Conservation (phyloP, 2,113 vertebrate genomes). For the Elephas maximus region DNA sequence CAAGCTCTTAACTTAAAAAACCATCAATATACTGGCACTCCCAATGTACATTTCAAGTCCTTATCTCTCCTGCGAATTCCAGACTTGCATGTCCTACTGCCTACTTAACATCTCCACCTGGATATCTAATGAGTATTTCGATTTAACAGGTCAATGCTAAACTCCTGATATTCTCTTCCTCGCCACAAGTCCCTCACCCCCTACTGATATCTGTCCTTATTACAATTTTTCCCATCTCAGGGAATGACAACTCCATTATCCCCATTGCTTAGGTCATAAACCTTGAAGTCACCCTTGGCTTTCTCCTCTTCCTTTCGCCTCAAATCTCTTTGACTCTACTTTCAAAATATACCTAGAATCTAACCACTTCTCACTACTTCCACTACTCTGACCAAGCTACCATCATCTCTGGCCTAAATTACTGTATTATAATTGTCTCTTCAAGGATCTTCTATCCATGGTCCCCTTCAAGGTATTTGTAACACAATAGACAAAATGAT, state of each 20-base stretch:
- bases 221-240: neutral
- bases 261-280: constrained; percentile 31
- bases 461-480: neutral
- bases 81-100: neutral
- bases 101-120: neutral
- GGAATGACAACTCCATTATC: constrained; percentile 28
- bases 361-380: neutral
- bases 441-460: neutral
- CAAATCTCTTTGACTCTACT: neutral
- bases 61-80: constrained; percentile 2
- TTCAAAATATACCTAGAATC: neutral
- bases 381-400: neutral
- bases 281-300: constrained; percentile 11
- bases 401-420: neutral
- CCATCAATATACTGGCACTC: neutral
- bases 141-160: neutral
- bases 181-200: neutral
- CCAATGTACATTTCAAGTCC: neutral
- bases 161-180: neutral
- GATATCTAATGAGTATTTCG: constrained; percentile 25
- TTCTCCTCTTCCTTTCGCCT: neutral
- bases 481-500: neutral
- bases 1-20: constrained; percentile 45
- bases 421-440: neutral
- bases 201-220: neutral